Evolutionary conservation across 2,797 vertebrate genomes (phyloP), one percentile per base, ranked within the genome.

Genomic region (Trachurus trachurus): DNA sequence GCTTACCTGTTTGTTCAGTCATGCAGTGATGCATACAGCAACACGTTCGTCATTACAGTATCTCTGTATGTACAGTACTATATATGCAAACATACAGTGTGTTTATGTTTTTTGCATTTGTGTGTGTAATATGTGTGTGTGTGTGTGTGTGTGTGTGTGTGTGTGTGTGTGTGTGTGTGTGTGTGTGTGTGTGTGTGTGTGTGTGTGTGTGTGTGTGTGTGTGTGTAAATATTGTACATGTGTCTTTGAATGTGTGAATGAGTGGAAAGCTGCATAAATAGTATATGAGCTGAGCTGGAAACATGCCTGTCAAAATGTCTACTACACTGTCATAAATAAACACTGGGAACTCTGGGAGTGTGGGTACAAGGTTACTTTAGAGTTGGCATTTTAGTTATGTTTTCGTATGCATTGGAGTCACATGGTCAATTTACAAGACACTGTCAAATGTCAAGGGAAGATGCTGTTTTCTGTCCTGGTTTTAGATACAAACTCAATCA

Each of bases 1-100:
- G n/a, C 9, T 6, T 21, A 69, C 65, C 54, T 73, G 19, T 60
- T 8, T n/a, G 52, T 52, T 66, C 19, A 65, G 40, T 2, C 31
- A 61, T 7, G 42, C 70, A 37, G 4, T 45, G 15, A 58, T 57
- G 71, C 64, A 75, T 54, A 57, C 29, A 42, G n/a, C 9, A 26
- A 54, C 49, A 67, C 19, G 19, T 61, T 21, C 21, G 3, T 47
- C 15, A 2, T 26, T 54, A 34, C 26, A 26, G 26, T 26, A 26
- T 59, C 26, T 37, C 22, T 34, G 19, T 69, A 16, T 40, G 22
- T 52, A 64, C 31, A 31, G 34, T 58, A 64, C n/a, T n/a, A n/a
- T 26, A 26, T 54, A 42, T 76, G 11, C 29, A 21, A 17, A 34
- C 5, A 34, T 6, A 16, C 39, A 10, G 4, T 54, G 2, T 19